These are phyloP conservation scores for Caenorhabditis plicata DNA, from an alignment of 2,888 invertebrate genomes.

Conservation along the genomic window DNA sequence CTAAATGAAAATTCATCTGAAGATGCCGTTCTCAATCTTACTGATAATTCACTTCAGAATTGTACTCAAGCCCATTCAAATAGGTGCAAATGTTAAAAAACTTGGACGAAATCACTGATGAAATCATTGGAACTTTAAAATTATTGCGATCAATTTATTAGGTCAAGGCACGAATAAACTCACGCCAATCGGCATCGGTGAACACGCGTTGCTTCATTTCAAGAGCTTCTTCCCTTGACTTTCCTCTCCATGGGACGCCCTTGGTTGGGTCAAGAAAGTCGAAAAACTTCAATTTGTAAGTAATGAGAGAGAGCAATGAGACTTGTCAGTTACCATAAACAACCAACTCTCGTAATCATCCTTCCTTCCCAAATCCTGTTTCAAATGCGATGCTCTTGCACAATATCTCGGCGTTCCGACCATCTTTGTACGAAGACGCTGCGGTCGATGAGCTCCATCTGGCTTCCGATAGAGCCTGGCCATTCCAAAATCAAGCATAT, in stretches of 20 bases:
- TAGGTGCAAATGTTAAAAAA: slow-evolving; percentile 11
- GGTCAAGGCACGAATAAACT: slow-evolving; percentile 2
- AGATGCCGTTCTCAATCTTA: background rate
- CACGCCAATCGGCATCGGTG: slow-evolving; percentile 11
- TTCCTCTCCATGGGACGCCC: slow-evolving; percentile 24
- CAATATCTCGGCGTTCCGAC: slow-evolving; percentile 27
- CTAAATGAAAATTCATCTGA: slow-evolving; percentile 6
- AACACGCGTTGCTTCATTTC: slow-evolving; percentile 17
- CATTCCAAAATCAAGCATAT: slow-evolving; percentile 28
- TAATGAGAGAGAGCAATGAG: background rate
- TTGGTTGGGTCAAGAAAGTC: slow-evolving; percentile 13
- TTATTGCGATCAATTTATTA: background rate
- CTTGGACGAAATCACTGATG: background rate
- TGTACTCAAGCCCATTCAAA: slow-evolving; percentile 10
- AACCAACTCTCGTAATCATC: slow-evolving; percentile 32
- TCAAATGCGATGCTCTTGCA: slow-evolving; percentile 22
- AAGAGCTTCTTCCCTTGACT: slow-evolving; percentile 7
- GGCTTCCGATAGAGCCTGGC: slow-evolving; percentile 14
- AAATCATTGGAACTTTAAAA: slow-evolving; percentile 14
- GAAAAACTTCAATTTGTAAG: slow-evolving; percentile 14
- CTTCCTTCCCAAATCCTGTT: slow-evolving; percentile 16
- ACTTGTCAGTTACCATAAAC: slow-evolving; percentile 6
- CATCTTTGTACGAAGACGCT: slow-evolving; percentile 19
- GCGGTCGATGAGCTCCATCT: slow-evolving; percentile 14
- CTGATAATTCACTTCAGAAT: slow-evolving; percentile 15